phyloP scores from a whole-genome alignment of 1,140 invertebrate species.

The Drosophila arawakana region DNA sequence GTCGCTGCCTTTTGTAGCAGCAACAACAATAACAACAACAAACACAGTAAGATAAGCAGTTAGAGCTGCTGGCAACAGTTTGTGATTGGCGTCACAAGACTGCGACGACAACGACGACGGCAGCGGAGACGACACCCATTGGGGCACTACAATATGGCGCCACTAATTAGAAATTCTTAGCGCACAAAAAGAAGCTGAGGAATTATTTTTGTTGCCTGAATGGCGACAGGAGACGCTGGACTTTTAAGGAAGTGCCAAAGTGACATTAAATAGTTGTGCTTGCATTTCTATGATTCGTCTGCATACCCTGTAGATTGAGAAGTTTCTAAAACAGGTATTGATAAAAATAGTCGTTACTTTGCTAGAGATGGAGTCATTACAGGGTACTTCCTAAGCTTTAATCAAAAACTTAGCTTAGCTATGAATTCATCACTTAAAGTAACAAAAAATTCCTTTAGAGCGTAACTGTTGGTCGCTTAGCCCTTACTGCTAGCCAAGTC shows the following conservation, averaged over 20 bases:
- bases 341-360: not conserved
- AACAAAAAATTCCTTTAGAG: not conserved
- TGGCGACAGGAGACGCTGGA: slow-evolving; percentile 51
- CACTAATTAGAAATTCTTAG: slow-evolving; percentile 82
- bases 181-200: slow-evolving; percentile 62
- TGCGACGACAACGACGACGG: slow-evolving; percentile 11
- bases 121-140: slow-evolving; percentile 44
- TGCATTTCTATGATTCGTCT: slow-evolving; percentile 46
- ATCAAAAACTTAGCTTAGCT: no score
- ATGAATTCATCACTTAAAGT: no score
- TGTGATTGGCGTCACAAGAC: slow-evolving; percentile 56
- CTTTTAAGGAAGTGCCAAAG: slow-evolving; percentile 82
- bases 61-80: slow-evolving; percentile 41
- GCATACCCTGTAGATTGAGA: slow-evolving; percentile 6
- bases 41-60: slow-evolving; percentile 43
- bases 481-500: slow-evolving; percentile 1
- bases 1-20: slow-evolving; percentile 51
- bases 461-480: not conserved
- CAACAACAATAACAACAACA: slow-evolving; percentile 18
- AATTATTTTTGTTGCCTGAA: slow-evolving; percentile 63
- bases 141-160: slow-evolving; percentile 71
- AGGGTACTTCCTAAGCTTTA: no score
- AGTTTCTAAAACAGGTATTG: not conserved
- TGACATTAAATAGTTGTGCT: slow-evolving; percentile 82
- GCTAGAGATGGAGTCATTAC: no score